Base-by-base conservation (phyloP, 2,888 invertebrate species). In the Diarsia dahlii region DNA sequence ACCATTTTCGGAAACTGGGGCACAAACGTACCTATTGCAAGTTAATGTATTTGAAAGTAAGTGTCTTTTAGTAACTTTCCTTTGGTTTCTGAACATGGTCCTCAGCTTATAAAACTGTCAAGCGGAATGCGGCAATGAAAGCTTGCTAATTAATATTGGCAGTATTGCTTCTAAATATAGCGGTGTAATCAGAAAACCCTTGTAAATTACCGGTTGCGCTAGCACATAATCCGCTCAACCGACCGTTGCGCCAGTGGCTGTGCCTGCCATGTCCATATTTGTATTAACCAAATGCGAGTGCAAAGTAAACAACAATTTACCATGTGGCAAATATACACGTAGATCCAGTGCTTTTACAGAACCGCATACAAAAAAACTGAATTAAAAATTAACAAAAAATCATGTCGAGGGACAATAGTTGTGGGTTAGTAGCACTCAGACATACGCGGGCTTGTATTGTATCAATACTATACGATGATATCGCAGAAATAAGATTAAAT, bases 121-220 rank as follows among this genome's bases (percentile, higher is more conserved):
- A 78, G 71, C 13, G 86, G 91, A 89, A 93, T 92, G 93, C 92
- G 92, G 92, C 80, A 92, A 92, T 90, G 90, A 92, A 92, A 91
- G 90, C 87, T 85, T 81, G 82, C 68, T 90, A 87, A 89, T 84
- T 82, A 79, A 80, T 83, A 78, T 80, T 79, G 68, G 76, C 70
- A 82, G 79, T 86, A 84, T 83, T 82, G 83, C 84, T 88, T 90
- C 89, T 91, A 88, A 89, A 88, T 85, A 87, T 86, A 89, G 89
- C 84, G 77, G 82, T 84, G 84, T 89, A 89, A 88, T 89, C 89
- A 89, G 89, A 88, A 89, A 87, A 86, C 86, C 90, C 89, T 91
- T 91, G 88, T 89, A 85, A 89, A 89, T 87, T 89, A 84, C 89
- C 85, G 89, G 90, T 92, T 91, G 88, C 89, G 84, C 81, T 87